Conservation (phyloP, 2,113 vertebrate species). For the Chionomys nivalis region DNA sequence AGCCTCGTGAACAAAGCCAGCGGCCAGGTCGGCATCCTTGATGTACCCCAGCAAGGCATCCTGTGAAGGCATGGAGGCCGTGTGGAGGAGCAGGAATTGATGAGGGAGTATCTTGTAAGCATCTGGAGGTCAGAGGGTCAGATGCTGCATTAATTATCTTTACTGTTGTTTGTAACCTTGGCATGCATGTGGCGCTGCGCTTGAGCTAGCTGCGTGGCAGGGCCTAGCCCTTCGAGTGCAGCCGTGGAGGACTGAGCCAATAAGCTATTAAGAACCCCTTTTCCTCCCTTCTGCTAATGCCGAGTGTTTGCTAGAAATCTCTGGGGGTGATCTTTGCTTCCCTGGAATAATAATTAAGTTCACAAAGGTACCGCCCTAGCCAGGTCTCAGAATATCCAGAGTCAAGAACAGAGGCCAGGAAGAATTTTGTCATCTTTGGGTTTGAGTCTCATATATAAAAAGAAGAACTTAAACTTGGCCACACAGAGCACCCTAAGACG, state of each 20-base stretch:
- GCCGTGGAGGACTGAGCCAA: constrained; percentile 43
- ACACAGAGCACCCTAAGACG: not conserved
- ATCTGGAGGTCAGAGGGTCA: constrained; percentile 31
- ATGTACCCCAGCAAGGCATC: not conserved
- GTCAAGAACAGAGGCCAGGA: constrained; percentile 44
- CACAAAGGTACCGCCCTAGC: not conserved
- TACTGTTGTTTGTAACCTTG: constrained; percentile 9
- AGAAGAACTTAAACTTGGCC: constrained; percentile 37
- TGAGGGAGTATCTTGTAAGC: not conserved
- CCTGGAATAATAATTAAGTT: constrained; percentile 20
- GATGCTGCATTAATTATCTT: constrained; percentile 16
- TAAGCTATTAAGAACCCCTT: not conserved
- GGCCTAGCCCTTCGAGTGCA: not conserved
- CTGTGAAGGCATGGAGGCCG: not conserved
- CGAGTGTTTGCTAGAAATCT: not conserved
- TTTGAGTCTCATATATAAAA: constrained; percentile 24
- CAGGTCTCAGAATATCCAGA: constrained; percentile 28
- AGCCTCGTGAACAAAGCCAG: constrained; percentile 38
- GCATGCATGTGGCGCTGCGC: not conserved
- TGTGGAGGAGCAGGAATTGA: not conserved
- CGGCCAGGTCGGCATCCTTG: not conserved
- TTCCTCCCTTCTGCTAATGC: not conserved
- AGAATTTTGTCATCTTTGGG: constrained; percentile 39
- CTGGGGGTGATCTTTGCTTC: constrained; percentile 28
- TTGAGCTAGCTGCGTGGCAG: not conserved